A percentile compares a stretch with the other conserved stretches of the same genome.
Evolutionary conservation across 1,140 invertebrate species (phyloP).

Genomic region (Apis mellifera): Amel_HAv3.1 CM009931.2:3028001-3028500

Average conservation of each 20-base stretch:
- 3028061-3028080: constrained; percentile 62
- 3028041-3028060: constrained; percentile 51
- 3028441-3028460: neutral
- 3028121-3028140: constrained; percentile 62
- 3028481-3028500: neutral
- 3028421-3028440: neutral
- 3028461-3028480: neutral
- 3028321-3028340: constrained; percentile 32
- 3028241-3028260: too few species aligned
- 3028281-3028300: constrained; percentile 17
- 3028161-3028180: constrained; percentile 23
- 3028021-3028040: constrained; percentile 38
- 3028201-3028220: neutral
- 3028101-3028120: constrained; percentile 57
- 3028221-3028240: too few species aligned
- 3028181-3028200: constrained; percentile 1
- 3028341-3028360: constrained; percentile 9
- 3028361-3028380: constrained; percentile 4
- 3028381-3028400: constrained; percentile 8
- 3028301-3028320: constrained; percentile 24
- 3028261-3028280: too few species aligned
- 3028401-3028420: neutral
- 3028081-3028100: constrained; percentile 61
- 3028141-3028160: constrained; percentile 47
- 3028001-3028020: too few species aligned